These are phyloP conservation scores for Brachylomia viminalis DNA, from an alignment of 2,888 invertebrate species.

Conservation along the genomic window DNA sequence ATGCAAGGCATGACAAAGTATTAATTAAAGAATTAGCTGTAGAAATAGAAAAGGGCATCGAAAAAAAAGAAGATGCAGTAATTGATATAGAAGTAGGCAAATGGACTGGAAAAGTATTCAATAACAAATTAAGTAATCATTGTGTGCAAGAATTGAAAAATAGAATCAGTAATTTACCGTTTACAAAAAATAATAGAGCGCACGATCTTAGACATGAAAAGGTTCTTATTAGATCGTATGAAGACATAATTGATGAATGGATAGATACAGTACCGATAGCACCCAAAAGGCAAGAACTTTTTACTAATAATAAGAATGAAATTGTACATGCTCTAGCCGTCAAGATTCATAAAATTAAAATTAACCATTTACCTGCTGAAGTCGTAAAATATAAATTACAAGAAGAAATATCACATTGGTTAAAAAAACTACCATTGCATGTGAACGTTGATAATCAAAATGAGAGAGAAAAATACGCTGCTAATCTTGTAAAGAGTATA, in stretches of 20 bases:
- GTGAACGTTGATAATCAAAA: conserved; percentile 35
- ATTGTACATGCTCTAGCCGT: conserved; percentile 53
- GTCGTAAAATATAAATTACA: conserved; percentile 29
- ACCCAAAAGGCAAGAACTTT: conserved; percentile 7
- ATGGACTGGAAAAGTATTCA: conserved; percentile 49
- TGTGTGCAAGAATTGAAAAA: conserved; percentile 40
- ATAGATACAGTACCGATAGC: conserved; percentile 43
- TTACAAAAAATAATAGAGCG: neutral
- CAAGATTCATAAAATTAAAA: conserved; percentile 41
- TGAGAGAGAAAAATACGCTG: conserved; percentile 38
- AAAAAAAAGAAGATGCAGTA: conserved; percentile 10
- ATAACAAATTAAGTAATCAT: conserved; percentile 24
- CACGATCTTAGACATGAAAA: conserved; percentile 41
- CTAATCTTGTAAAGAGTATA: conserved; percentile 39
- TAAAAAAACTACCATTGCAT: conserved; percentile 58
- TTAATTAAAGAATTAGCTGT: conserved; percentile 45
- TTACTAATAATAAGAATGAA: conserved; percentile 47
- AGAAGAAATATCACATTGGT: conserved; percentile 55
- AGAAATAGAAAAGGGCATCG: conserved; percentile 29
- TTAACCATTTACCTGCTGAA: conserved; percentile 5
- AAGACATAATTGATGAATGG: conserved; percentile 60
- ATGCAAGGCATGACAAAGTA: conserved; percentile 21
- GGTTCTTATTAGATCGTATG: conserved; percentile 37
- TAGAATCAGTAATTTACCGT: conserved; percentile 32
- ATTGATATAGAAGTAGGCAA: conserved; percentile 33